Evolutionary conservation across 2,113 vertebrate genomes (phyloP).

Genomic region (Morone saxatilis): DNA sequence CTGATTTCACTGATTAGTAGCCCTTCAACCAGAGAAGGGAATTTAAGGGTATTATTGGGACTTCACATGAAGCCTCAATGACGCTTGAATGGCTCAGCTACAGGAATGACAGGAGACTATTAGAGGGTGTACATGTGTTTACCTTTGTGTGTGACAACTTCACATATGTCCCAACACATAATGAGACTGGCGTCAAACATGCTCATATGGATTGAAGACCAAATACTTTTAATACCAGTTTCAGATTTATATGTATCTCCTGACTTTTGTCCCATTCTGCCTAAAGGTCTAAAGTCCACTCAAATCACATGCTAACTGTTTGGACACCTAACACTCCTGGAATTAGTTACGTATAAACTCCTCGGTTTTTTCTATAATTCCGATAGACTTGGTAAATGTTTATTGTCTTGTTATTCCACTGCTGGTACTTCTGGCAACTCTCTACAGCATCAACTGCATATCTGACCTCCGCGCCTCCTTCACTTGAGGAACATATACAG

Average conservation of each 20-base stretch:
- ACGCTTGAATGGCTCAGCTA: not conserved
- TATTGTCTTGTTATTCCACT: not conserved
- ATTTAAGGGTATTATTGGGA: not conserved
- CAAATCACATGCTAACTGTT: not conserved
- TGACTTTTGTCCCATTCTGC: not conserved
- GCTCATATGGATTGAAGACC: not conserved
- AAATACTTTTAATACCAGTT: not conserved
- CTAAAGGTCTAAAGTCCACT: not conserved
- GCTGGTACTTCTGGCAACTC: too few species aligned
- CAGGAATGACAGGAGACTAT: not conserved
- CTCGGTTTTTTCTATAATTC: not conserved
- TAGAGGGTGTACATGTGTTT: not conserved
- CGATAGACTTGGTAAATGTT: not conserved
- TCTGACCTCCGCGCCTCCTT: too few species aligned
- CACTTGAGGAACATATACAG: too few species aligned
- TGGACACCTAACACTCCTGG: not conserved
- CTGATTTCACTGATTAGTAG: conserved; percentile 10
- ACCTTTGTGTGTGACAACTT: not conserved
- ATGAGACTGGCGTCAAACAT: not conserved
- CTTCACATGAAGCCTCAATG: conserved; percentile 1
- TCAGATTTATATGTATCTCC: not conserved
- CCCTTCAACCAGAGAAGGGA: not conserved
- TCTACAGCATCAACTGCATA: too few species aligned
- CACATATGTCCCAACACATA: too few species aligned
- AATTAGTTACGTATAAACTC: not conserved